Percentiles rank a stretch among this genome's conserved stretches.
Evolutionary conservation across 2,888 invertebrate species (phyloP).

Genomic region (Harpalus rufipes): DNA sequence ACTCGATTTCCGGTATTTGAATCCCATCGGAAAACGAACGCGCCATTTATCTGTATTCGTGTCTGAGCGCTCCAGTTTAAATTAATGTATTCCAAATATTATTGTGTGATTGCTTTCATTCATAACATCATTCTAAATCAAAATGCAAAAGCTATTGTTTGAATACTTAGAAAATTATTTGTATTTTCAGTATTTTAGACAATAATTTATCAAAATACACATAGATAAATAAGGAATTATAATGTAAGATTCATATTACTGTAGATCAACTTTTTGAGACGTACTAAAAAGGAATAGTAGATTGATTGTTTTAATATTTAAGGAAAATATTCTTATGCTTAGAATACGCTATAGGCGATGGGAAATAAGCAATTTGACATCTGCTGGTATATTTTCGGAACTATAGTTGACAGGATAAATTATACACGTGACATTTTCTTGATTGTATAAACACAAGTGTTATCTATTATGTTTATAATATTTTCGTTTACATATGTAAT

Average conservation of each 20-base stretch:
- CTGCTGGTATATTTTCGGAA: too few relatives aligned
- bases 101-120: background rate
- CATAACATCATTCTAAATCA: background rate
- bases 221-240: background rate
- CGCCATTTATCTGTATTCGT: background rate
- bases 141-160: background rate
- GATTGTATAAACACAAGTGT: too few relatives aligned
- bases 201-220: background rate
- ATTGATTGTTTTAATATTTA: too few relatives aligned
- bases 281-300: too few relatives aligned
- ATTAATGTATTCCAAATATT: slow-evolving; percentile 7
- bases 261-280: too few relatives aligned
- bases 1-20: background rate
- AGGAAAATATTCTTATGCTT: too few relatives aligned
- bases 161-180: background rate
- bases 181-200: background rate
- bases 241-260: background rate
- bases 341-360: too few relatives aligned
- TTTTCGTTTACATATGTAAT: too few relatives aligned
- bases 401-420: too few relatives aligned
- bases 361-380: too few relatives aligned
- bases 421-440: too few relatives aligned
- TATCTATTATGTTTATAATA: too few relatives aligned
- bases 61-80: background rate
- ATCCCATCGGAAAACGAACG: background rate